A percentile compares a stretch with the other conserved stretches of the same genome.
phyloP scores from a whole-genome alignment of 2,113 vertebrate species.

The Hepsetus odoe region DNA sequence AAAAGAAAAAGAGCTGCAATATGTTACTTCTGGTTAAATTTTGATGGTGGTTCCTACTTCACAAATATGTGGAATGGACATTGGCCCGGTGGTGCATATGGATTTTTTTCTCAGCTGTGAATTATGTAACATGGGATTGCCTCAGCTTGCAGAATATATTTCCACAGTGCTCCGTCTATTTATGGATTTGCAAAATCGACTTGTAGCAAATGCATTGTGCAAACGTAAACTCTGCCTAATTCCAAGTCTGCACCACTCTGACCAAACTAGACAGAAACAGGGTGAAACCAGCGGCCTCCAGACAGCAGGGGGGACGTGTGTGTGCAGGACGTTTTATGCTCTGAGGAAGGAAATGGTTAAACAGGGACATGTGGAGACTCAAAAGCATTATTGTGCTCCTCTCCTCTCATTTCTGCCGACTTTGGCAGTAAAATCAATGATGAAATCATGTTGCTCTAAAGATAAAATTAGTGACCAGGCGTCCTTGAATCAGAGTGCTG shows the following conservation, averaged over 20 bases:
- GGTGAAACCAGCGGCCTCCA: too few relatives aligned
- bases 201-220: slow-evolving; percentile 12
- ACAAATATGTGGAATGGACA: slow-evolving; percentile 13
- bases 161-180: slow-evolving; percentile 54
- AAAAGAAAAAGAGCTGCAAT: background rate
- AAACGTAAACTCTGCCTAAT: slow-evolving; percentile 27
- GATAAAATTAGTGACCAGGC: slow-evolving; percentile 49
- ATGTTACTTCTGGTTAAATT: slow-evolving; percentile 10
- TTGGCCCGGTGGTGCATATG: slow-evolving; percentile 42
- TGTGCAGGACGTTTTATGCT: slow-evolving; percentile 5
- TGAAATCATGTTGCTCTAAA: slow-evolving; percentile 34
- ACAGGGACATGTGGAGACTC: slow-evolving; percentile 34
- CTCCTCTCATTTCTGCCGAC: slow-evolving; percentile 41
- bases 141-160: slow-evolving; percentile 52
- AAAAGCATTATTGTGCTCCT: slow-evolving; percentile 45
- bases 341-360: slow-evolving; percentile 45
- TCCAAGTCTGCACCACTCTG: slow-evolving; percentile 19
- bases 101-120: slow-evolving; percentile 50
- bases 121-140: slow-evolving; percentile 56
- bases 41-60: background rate
- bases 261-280: slow-evolving; percentile 11
- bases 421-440: slow-evolving; percentile 48
- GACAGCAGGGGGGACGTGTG: background rate
- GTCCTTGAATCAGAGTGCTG: slow-evolving; percentile 30
- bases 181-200: slow-evolving; percentile 44